These are phyloP conservation scores for Campoletis raptor DNA, from an alignment of 2,888 invertebrate species.

Conservation along the genomic window DNA sequence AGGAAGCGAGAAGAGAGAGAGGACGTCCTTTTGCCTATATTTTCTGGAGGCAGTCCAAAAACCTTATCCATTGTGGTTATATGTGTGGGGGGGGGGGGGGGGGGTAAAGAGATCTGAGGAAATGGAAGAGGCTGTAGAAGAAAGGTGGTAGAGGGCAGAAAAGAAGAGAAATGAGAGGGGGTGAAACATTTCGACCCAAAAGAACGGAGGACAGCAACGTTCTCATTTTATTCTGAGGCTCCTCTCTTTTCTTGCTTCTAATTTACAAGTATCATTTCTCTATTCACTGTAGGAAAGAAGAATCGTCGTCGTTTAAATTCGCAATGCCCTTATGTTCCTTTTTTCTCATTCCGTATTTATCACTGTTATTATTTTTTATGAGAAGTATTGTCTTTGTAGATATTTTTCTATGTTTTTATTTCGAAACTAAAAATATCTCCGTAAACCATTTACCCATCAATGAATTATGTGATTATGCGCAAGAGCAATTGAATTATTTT, in stretches of 20 bases:
- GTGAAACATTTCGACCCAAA: conserved; percentile 72
- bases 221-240: conserved; percentile 61
- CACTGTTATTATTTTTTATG: conserved; percentile 6
- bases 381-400: conserved; percentile 51
- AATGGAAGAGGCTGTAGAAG: conserved; percentile 50
- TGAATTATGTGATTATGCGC: too few relatives aligned
- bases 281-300: conserved; percentile 43
- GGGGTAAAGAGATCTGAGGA: conserved; percentile 58
- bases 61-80: conserved; percentile 82
- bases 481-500: background rate
- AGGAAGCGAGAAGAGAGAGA: too few relatives aligned
- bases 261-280: conserved; percentile 79
- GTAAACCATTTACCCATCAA: too few relatives aligned
- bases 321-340: conserved; percentile 39
- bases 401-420: conserved; percentile 45
- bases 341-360: conserved; percentile 10
- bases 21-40: conserved; percentile 75
- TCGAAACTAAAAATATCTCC: conserved; percentile 29
- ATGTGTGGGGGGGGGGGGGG: conserved; percentile 36
- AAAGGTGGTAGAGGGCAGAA: conserved; percentile 51
- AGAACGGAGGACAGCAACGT: conserved; percentile 69
- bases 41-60: conserved; percentile 84
- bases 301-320: conserved; percentile 54
- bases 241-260: conserved; percentile 65
- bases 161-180: conserved; percentile 54